A percentile compares a stretch with the other conserved stretches of the same genome.
These are phyloP conservation scores for Dioctria linearis DNA, from an alignment of 2,888 invertebrate genomes.

Conservation along the genomic window DNA sequence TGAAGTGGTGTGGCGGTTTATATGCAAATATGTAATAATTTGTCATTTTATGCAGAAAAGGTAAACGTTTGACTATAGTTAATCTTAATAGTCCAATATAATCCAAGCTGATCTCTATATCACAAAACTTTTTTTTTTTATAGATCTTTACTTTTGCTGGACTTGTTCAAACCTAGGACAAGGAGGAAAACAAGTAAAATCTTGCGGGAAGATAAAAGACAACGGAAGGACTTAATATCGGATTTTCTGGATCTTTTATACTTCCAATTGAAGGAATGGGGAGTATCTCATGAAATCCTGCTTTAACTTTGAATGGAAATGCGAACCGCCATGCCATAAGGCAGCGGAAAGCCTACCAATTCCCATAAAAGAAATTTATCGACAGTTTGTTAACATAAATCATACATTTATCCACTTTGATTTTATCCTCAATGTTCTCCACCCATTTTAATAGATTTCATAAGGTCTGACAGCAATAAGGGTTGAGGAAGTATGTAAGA, in stretches of 20 bases:
- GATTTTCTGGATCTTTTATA: conserved; percentile 29
- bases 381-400: conserved; percentile 58
- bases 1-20: no score
- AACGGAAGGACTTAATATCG: conserved; percentile 28
- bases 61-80: no score
- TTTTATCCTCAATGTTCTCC: conserved; percentile 52
- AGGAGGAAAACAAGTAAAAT: not conserved
- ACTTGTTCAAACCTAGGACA: not conserved
- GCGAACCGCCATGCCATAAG: not conserved
- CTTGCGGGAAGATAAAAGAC: not conserved
- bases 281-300: no score
- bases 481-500: conserved; percentile 9
- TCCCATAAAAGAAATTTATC: conserved; percentile 59
- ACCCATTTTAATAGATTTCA: conserved; percentile 48
- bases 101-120: no score
- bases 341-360: conserved; percentile 55
- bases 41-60: no score
- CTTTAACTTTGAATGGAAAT: not conserved
- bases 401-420: conserved; percentile 59
- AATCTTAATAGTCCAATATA: no score
- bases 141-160: no score
- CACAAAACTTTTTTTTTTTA: no score
- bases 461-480: conserved; percentile 26
- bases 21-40: no score
- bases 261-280: not conserved